Conservation (phyloP, 2,888 invertebrate species). For the Panorpa germanica region DNA sequence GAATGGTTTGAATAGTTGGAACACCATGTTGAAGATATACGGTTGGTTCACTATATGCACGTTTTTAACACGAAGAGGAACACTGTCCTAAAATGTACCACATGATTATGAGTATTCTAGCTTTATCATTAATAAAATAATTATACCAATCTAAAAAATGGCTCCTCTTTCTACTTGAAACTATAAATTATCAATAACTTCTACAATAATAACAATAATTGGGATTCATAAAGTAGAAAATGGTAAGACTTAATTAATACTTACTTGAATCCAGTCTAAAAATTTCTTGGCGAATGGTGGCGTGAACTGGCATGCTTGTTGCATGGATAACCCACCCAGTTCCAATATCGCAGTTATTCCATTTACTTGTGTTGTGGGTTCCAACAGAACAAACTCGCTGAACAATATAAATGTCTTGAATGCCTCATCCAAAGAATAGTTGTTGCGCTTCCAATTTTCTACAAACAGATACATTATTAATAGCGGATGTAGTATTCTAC, state of each 20-base stretch:
- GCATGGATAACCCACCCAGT: constrained; percentile 65
- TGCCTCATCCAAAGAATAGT: constrained; percentile 59
- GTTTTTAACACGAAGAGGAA: too few relatives aligned
- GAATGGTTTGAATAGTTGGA: constrained; percentile 78
- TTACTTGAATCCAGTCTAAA: constrained; percentile 64
- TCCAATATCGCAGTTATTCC: constrained; percentile 70
- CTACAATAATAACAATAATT: too few relatives aligned
- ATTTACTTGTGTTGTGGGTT: constrained; percentile 54
- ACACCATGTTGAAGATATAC: constrained; percentile 75
- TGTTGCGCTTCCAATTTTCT: constrained; percentile 72
- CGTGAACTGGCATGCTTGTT: constrained; percentile 73
- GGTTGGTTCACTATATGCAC: too few relatives aligned
- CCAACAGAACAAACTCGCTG: constrained; percentile 65
- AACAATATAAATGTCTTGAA: constrained; percentile 67
- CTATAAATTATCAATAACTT: too few relatives aligned
- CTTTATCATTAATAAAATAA: too few relatives aligned
- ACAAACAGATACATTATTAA: constrained; percentile 11
- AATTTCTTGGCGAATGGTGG: constrained; percentile 70
- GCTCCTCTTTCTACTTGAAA: too few relatives aligned
- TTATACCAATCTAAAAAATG: too few relatives aligned
- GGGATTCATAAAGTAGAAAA: too few relatives aligned
- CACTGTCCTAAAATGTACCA: too few relatives aligned
- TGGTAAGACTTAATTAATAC: too few relatives aligned
- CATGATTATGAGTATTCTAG: too few relatives aligned
- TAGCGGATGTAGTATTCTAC: too few relatives aligned